Percentiles rank a stretch among this genome's conserved stretches.
Conservation (phyloP, 2,888 invertebrate species). For the Drosophila anomelani region DNA sequence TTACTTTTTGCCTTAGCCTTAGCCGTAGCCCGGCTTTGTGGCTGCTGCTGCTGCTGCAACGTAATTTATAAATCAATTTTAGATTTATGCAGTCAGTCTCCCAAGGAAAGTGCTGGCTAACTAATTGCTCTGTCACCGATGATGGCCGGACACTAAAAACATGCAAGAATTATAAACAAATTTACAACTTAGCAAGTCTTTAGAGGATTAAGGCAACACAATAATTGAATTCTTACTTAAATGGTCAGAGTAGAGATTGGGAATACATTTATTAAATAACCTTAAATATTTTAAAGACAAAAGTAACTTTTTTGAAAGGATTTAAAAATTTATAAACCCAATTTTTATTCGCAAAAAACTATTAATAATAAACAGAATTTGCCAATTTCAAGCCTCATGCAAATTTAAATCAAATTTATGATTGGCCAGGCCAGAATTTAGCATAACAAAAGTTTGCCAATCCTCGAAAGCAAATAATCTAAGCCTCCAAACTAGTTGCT, state of each 20-base stretch:
- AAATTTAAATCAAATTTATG: constrained; percentile 42
- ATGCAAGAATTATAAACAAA: constrained; percentile 16
- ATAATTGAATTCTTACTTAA: not conserved
- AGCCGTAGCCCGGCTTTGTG: constrained; percentile 17
- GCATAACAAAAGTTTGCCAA: constrained; percentile 47
- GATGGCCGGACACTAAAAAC: constrained; percentile 5
- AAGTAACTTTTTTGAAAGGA: no score
- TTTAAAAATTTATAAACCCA: no score
- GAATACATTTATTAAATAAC: not conserved
- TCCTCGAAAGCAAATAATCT: constrained; percentile 9
- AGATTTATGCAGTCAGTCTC: constrained; percentile 27
- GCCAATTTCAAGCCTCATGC: not conserved
- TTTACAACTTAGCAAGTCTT: constrained; percentile 2
- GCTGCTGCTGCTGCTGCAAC: constrained; percentile 2
- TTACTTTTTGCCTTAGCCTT: constrained; percentile 30
- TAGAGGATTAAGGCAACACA: constrained; percentile 3
- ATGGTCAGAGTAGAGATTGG: not conserved
- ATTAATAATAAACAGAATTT: constrained; percentile 5
- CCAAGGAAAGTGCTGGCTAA: constrained; percentile 25
- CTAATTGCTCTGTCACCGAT: constrained; percentile 44
- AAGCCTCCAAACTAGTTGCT: constrained; percentile 17
- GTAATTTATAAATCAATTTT: constrained; percentile 53
- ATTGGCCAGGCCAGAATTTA: constrained; percentile 21
- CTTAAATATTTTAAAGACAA: no score
- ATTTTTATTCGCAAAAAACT: not conserved